Conservation (phyloP, 2,888 invertebrate species). For the Empis stercorea region DNA sequence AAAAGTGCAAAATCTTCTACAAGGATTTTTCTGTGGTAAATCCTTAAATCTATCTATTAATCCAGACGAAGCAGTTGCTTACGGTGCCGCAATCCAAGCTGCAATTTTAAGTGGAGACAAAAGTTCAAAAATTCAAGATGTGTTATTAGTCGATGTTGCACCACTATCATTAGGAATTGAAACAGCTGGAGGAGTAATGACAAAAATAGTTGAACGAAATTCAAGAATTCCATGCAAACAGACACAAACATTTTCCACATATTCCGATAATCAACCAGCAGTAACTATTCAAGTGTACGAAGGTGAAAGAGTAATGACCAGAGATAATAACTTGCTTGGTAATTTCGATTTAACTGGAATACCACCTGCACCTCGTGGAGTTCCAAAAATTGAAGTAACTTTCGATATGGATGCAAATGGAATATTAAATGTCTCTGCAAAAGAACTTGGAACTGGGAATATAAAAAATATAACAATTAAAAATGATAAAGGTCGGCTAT, state of each 20-base stretch:
- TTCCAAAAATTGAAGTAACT: conserved; percentile 75
- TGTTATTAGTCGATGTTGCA: conserved; percentile 54
- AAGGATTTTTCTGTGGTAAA: conserved; percentile 64
- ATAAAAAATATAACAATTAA: conserved; percentile 67
- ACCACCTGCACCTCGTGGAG: conserved; percentile 85
- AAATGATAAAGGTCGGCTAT: conserved; percentile 69
- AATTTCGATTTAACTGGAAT: conserved; percentile 93
- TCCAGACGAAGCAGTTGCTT: conserved; percentile 71
- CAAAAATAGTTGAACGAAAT: conserved; percentile 60
- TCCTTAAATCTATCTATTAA: conserved; percentile 60
- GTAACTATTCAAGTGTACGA: conserved; percentile 63
- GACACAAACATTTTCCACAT: conserved; percentile 63
- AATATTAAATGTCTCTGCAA: conserved; percentile 79
- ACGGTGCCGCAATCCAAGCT: conserved; percentile 63
- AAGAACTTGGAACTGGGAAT: conserved; percentile 52
- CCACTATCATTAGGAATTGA: conserved; percentile 63
- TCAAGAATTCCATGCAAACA: conserved; percentile 59
- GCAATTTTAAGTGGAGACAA: conserved; percentile 57
- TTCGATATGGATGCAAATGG: conserved; percentile 84
- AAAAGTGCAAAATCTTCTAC: conserved; percentile 59
- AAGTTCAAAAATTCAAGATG: conserved; percentile 61
- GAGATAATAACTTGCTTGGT: conserved; percentile 86
- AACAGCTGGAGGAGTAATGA: conserved; percentile 71
- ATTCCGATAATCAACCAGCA: conserved; percentile 66
- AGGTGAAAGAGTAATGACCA: conserved; percentile 79